A percentile compares a stretch with the other conserved stretches of the same genome.
phyloP scores from a whole-genome alignment of 2,113 vertebrate species.

The Stigmatopora nigra region DNA sequence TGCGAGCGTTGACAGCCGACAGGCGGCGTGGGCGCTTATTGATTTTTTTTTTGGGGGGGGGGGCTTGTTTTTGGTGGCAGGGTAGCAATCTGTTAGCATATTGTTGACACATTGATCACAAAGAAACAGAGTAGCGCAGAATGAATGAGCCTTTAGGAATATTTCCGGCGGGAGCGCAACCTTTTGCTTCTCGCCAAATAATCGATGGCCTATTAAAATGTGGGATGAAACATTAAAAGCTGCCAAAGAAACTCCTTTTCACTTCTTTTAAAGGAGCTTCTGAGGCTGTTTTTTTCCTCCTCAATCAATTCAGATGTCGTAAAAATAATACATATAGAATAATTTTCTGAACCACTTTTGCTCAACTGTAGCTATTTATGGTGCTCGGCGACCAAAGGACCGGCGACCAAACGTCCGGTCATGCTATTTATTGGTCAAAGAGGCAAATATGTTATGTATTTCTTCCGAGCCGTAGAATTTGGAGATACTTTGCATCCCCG shows the following conservation, averaged over 20 bases:
- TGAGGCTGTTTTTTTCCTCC: too few species aligned
- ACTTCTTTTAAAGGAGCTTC: neutral
- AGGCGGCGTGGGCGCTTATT: neutral
- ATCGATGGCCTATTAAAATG: neutral
- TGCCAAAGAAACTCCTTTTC: neutral
- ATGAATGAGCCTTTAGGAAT: neutral
- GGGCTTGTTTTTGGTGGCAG: neutral
- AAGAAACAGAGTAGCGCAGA: neutral
- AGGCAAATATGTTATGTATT: too few species aligned
- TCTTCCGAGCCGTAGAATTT: too few species aligned
- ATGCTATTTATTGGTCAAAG: too few species aligned
- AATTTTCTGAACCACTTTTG: too few species aligned
- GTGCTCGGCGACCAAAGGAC: too few species aligned
- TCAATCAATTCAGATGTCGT: too few species aligned
- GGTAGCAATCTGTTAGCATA: neutral
- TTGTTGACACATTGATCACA: constrained; percentile 2
- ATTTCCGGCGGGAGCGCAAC: neutral
- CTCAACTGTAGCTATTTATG: too few species aligned
- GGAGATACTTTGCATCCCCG: neutral
- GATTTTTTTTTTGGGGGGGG: neutral
- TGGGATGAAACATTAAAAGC: neutral
- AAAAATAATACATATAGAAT: too few species aligned
- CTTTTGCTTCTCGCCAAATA: neutral
- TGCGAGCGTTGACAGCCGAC: neutral
- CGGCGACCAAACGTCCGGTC: too few species aligned